Conservation (phyloP, 2,113 vertebrate species). For the Kryptolebias marmoratus region DNA sequence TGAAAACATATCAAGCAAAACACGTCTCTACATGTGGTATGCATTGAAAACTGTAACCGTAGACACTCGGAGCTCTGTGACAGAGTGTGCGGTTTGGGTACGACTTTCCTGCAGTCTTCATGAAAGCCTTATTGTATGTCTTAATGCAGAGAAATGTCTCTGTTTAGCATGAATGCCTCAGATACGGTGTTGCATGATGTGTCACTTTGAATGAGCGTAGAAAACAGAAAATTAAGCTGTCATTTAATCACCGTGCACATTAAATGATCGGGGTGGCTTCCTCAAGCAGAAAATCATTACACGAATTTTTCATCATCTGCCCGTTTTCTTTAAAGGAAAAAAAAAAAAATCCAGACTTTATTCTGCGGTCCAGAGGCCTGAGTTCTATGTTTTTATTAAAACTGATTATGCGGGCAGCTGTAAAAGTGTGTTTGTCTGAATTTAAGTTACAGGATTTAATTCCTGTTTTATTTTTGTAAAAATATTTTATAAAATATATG, state of each 20-base stretch:
- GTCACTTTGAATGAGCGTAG: slow-evolving; percentile 55
- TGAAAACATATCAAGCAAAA: slow-evolving; percentile 70
- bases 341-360: slow-evolving; percentile 24
- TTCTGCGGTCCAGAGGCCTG: slow-evolving; percentile 30
- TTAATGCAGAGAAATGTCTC: slow-evolving; percentile 56
- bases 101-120: slow-evolving; percentile 57
- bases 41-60: slow-evolving; percentile 66
- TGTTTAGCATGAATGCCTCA: slow-evolving; percentile 51
- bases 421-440: slow-evolving; percentile 55
- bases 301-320: slow-evolving; percentile 48
- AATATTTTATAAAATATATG: slow-evolving; percentile 30
- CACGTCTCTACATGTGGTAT: slow-evolving; percentile 69
- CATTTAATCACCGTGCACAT: slow-evolving; percentile 45
- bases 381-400: slow-evolving; percentile 45
- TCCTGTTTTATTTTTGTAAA: slow-evolving; percentile 34
- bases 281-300: slow-evolving; percentile 9
- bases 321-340: slow-evolving; percentile 15
- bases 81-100: slow-evolving; percentile 65
- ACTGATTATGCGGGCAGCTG: slow-evolving; percentile 47
- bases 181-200: slow-evolving; percentile 40
- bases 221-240: slow-evolving; percentile 38
- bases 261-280: slow-evolving; percentile 20
- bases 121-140: slow-evolving; percentile 71
- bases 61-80: slow-evolving; percentile 57
- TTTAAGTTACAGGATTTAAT: slow-evolving; percentile 30